Conservation (phyloP, 2,888 invertebrate species). For the Parasteatoda lunata region DNA sequence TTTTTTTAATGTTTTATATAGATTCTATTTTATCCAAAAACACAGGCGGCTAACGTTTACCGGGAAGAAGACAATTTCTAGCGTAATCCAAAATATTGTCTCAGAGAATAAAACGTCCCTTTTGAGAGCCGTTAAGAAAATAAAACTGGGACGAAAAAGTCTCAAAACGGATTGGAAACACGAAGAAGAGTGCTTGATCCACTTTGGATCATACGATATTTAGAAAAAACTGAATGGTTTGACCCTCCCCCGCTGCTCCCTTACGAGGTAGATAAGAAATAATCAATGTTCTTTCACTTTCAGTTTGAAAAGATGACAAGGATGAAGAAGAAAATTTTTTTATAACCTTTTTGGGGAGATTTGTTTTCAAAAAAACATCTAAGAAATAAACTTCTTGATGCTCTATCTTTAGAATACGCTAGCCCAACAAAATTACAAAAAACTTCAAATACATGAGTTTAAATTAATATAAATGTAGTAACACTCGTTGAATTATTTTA, state of each 20-base stretch:
- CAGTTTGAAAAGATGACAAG: not conserved
- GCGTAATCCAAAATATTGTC: too few relatives aligned
- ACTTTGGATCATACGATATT: not conserved
- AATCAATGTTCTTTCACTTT: conserved; percentile 30
- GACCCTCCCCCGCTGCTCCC: not conserved
- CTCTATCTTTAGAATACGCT: not conserved
- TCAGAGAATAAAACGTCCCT: not conserved
- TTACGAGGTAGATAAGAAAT: conserved; percentile 25
- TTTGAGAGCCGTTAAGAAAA: not conserved
- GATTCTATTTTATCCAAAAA: too few relatives aligned
- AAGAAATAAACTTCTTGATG: conserved; percentile 53
- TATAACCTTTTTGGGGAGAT: conserved; percentile 12
- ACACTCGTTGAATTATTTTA: too few relatives aligned
- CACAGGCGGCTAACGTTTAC: too few relatives aligned
- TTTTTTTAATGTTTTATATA: too few relatives aligned
- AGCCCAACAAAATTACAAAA: not conserved
- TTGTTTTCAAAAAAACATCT: conserved; percentile 45
- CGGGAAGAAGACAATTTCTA: too few relatives aligned
- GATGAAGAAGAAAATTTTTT: not conserved
- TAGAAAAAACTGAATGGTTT: not conserved
- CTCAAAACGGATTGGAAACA: not conserved
- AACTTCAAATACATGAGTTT: too few relatives aligned
- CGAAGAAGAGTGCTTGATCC: not conserved
- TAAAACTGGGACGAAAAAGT: not conserved
- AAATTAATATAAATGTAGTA: too few relatives aligned